Conservation (phyloP, 2,113 vertebrate genomes). For the Colistium nudipinnis region DNA sequence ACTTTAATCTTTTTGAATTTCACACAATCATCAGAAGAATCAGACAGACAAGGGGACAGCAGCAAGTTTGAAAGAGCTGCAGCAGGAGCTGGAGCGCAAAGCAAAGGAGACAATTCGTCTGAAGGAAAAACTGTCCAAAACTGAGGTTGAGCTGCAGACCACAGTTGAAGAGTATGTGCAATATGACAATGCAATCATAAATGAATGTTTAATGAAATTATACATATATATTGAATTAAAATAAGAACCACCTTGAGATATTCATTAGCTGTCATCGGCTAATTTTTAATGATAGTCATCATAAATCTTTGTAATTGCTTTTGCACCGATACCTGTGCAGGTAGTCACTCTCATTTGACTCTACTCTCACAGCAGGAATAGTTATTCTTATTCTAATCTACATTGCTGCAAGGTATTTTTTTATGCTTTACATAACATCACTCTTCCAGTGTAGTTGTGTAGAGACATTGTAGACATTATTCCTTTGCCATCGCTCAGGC, state of each 20-base stretch:
- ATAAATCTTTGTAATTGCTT: too few species aligned
- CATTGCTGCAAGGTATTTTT: conserved; percentile 22
- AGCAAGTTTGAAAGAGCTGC: conserved; percentile 82
- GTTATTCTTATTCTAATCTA: conserved; percentile 2
- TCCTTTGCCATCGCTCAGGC: conserved; percentile 30
- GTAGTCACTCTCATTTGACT: neutral
- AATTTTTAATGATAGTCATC: too few species aligned
- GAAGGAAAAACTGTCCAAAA: conserved; percentile 84
- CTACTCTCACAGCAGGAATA: neutral
- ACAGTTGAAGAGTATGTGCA: conserved; percentile 93
- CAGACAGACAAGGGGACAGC: conserved; percentile 79
- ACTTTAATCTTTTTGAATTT: conserved; percentile 14
- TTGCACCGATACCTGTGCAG: neutral
- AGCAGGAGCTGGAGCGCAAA: conserved; percentile 78
- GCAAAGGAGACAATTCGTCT: conserved; percentile 82
- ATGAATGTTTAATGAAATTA: too few species aligned
- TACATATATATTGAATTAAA: too few species aligned
- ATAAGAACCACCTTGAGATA: neutral
- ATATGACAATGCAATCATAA: neutral
- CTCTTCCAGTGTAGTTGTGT: conserved; percentile 24
- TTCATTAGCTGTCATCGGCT: neutral
- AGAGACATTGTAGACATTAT: conserved; percentile 48
- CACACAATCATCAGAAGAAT: conserved; percentile 81
- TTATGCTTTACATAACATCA: conserved; percentile 43
- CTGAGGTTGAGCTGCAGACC: conserved; percentile 87